phyloP scores from a whole-genome alignment of 2,113 vertebrate species.

The Alligator sinensis region DNA sequence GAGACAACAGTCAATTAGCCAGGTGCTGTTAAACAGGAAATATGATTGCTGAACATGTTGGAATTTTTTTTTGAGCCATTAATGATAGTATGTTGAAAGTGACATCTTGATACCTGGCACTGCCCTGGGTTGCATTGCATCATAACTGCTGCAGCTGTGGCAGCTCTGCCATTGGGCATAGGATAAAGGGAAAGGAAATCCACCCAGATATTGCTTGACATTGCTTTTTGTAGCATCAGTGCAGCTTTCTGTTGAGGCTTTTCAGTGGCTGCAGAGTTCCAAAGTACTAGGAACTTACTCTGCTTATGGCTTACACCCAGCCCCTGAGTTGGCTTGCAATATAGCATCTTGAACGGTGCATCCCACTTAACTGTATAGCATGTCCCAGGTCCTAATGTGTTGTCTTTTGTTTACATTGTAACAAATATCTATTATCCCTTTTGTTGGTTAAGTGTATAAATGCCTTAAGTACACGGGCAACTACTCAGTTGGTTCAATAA shows the following conservation, averaged over 20 bases:
- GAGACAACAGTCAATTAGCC: accelerated
- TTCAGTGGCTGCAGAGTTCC: background rate
- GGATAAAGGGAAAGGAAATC: background rate
- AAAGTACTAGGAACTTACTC: background rate
- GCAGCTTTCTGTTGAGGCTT: accelerated
- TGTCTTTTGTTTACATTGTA: no score
- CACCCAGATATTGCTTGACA: background rate
- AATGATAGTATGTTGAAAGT: background rate
- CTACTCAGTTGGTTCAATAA: no score
- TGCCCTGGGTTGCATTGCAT: background rate
- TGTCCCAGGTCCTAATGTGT: no score
- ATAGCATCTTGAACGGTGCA: no score
- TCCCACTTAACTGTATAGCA: no score
- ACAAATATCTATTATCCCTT: no score
- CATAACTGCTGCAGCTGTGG: background rate
- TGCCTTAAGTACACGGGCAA: no score
- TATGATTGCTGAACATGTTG: background rate
- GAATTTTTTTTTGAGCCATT: background rate
- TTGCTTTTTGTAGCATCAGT: background rate
- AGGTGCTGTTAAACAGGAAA: background rate
- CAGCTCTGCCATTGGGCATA: background rate
- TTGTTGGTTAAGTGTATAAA: no score
- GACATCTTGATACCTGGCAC: background rate
- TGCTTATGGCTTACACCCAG: accelerated
- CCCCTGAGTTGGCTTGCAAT: no score